A percentile compares a stretch with the other conserved stretches of the same genome.
These are phyloP conservation scores for Stomorhina lunata DNA, from an alignment of 2,888 invertebrate species.

Conservation along the genomic window DNA sequence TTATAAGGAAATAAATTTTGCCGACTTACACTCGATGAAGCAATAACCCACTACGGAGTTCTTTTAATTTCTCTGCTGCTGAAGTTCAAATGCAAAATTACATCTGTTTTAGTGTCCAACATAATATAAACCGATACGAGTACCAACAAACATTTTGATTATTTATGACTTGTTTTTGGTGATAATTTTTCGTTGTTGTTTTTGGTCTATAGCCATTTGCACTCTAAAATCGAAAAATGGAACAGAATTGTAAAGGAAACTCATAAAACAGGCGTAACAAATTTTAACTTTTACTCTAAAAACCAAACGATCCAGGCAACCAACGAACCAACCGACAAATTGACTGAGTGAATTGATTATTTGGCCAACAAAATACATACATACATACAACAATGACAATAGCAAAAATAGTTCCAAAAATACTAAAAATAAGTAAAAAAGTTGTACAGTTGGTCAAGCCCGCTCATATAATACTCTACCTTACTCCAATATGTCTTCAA, in stretches of 20 bases:
- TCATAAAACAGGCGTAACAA: conserved; percentile 51
- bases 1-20: no score
- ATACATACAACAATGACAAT: not conserved
- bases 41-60: no score
- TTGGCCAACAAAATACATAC: conserved; percentile 22
- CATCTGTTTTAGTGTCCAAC: not conserved
- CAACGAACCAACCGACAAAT: conserved; percentile 21
- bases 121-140: not conserved
- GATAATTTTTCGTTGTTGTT: conserved; percentile 55
- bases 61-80: no score
- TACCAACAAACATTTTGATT: conserved; percentile 53
- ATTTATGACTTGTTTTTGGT: conserved; percentile 65
- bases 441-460: no score
- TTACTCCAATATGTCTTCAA: no score
- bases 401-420: no score
- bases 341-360: conserved; percentile 53
- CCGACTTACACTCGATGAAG: no score
- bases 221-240: not conserved
- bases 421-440: no score
- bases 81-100: no score
- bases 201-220: conserved; percentile 57
- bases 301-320: conserved; percentile 8
- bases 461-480: no score
- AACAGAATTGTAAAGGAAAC: conserved; percentile 21
- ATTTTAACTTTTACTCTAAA: conserved; percentile 43